Percentiles rank a stretch among this genome's conserved stretches.
Conservation (phyloP, 30 jellyfish, hydroid and myxozoan species). For the Pelagia noctiluca region DNA sequence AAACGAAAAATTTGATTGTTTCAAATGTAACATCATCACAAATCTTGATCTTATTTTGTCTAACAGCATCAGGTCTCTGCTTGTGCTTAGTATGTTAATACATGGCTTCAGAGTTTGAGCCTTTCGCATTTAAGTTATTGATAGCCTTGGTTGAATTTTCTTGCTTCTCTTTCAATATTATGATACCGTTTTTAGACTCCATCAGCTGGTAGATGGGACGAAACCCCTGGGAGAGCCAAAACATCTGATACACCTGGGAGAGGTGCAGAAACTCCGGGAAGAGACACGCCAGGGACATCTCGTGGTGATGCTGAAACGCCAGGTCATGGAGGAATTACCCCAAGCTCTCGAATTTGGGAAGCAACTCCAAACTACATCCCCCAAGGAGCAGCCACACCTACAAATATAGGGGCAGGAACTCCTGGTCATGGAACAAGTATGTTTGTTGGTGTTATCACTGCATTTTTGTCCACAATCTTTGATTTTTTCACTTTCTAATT, state of each 20-base stretch:
- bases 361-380: slow-evolving; percentile 98
- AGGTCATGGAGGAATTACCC: slow-evolving; percentile 98
- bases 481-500: not conserved
- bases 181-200: slow-evolving; percentile 82
- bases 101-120: too few relatives aligned
- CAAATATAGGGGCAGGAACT: slow-evolving; percentile 83
- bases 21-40: not conserved
- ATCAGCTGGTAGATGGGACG: slow-evolving; percentile 97
- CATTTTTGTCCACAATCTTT: not conserved
- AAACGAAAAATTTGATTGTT: not conserved
- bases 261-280: slow-evolving; percentile 97
- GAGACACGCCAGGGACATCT: slow-evolving; percentile 90
- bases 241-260: slow-evolving; percentile 87
- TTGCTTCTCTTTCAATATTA: too few relatives aligned
- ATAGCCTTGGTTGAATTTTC: too few relatives aligned
- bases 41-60: too few relatives aligned
- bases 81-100: too few relatives aligned
- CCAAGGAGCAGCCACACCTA: slow-evolving; percentile 98
- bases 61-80: too few relatives aligned
- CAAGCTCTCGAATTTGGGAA: slow-evolving; percentile 96
- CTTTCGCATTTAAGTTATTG: too few relatives aligned
- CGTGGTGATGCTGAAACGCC: slow-evolving; percentile 97
- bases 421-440: slow-evolving; percentile 96
- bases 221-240: slow-evolving; percentile 97
- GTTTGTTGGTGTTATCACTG: slow-evolving; percentile 15